Base-by-base conservation (phyloP, 2,888 invertebrate genomes). In the Lordiphosa andalusiaca region DNA sequence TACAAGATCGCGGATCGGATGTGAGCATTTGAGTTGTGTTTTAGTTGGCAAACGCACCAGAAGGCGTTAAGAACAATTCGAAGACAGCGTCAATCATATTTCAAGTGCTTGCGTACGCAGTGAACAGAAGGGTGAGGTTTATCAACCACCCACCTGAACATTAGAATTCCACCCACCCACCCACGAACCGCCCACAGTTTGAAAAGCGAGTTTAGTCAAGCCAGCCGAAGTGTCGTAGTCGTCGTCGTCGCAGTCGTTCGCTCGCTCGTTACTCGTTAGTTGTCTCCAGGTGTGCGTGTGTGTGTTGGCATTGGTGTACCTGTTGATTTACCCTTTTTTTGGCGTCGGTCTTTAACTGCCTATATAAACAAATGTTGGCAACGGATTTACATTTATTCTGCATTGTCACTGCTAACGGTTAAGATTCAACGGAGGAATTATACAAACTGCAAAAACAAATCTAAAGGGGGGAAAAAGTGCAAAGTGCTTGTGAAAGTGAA, bases 361-460 rank as follows among this genome's bases (percentile, higher is more conserved):
- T 80, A 84, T 80, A 82, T 66, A 80, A 80, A 67, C 73, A 78
- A 84, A 82, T 65, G 80, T 54, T 52, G 68, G 46, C 76, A 53
- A 58, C 71, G 76, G 80, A 78, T 67, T 78, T 82, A 73, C 76
- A 76, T 84, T 84, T 84, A 80, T 84, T 80, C 76, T 62, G 69
- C 65, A 67, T 54, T 78, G 70, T 72, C 64, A 66, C 82, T 68
- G 51, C 82, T 65, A 74, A 82, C 83, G 67, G 68, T 67, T 64
- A 72, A 63, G 64, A 59, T 56, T 69, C 21, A 21, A 37, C 51
- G 38, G 55, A 44, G 52, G 54, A 42, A 47, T 21, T 13, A 42
- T 44, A 33, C 16, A 30, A 33, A 19, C 16, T 23, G 21, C 6
- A 10, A 35, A 35, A 23, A 12, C 13, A 23, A 39, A 52, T 41